A percentile compares a stretch with the other conserved stretches of the same genome.
Conservation (phyloP, 2,888 invertebrate species). For the Polydrusus cervinus region DNA sequence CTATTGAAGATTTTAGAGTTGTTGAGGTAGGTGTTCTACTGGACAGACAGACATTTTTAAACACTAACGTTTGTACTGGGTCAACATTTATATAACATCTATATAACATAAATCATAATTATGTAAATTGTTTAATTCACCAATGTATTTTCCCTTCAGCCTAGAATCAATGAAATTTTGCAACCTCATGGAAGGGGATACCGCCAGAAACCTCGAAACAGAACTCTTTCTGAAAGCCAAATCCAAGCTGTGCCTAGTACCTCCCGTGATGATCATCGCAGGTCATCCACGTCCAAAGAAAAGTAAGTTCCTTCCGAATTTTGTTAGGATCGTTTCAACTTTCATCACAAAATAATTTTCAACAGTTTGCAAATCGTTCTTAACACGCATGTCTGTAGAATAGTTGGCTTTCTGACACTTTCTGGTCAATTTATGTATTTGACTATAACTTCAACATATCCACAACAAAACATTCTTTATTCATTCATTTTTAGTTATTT, state of each 20-base stretch:
- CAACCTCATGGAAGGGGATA: slow-evolving; percentile 70
- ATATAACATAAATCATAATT: slow-evolving; percentile 5
- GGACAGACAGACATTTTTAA: too few relatives aligned
- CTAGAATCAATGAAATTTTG: slow-evolving; percentile 77
- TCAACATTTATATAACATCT: background rate
- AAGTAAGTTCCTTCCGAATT: slow-evolving; percentile 54
- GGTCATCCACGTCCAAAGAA: slow-evolving; percentile 57
- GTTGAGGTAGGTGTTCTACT: slow-evolving; percentile 75
- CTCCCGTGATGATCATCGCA: slow-evolving; percentile 58
- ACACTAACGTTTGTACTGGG: too few relatives aligned
- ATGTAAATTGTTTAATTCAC: too few relatives aligned
- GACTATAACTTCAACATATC: too few relatives aligned
- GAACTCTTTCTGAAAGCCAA: slow-evolving; percentile 80
- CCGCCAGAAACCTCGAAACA: slow-evolving; percentile 75
- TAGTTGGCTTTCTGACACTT: too few relatives aligned
- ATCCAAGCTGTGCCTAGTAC: slow-evolving; percentile 58
- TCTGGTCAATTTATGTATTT: too few relatives aligned
- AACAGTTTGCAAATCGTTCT: too few relatives aligned
- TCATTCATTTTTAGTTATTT: too few relatives aligned
- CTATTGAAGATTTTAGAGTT: slow-evolving; percentile 91
- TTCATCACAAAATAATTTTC: too few relatives aligned
- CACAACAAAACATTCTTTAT: too few relatives aligned
- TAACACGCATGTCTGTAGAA: too few relatives aligned
- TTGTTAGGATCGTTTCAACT: too few relatives aligned
- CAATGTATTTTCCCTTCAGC: slow-evolving; percentile 69